These are phyloP conservation scores for Drosophila punjabiensis DNA, from an alignment of 1,140 invertebrate genomes.

Conservation along the genomic window DNA sequence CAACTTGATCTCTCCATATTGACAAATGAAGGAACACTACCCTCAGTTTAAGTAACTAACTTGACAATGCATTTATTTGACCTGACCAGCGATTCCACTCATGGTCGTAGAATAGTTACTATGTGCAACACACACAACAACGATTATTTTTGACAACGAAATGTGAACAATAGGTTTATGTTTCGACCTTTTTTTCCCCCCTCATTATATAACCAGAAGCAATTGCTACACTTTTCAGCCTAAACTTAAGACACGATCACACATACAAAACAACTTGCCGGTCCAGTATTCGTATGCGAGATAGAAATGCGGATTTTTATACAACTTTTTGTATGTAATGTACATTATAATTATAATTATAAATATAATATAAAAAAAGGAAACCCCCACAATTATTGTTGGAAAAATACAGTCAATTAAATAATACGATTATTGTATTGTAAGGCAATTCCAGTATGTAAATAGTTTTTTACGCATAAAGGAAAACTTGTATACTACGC, in stretches of 20 bases:
- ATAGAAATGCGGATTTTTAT: conserved; percentile 48
- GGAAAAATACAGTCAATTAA: conserved; percentile 69
- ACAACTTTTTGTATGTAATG: conserved; percentile 55
- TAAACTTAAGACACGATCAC: conserved; percentile 50
- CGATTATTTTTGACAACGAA: conserved; percentile 62
- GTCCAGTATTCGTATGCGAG: conserved; percentile 70
- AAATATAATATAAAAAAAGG: conserved; percentile 21
- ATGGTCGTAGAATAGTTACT: conserved; percentile 24
- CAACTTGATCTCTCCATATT: conserved; percentile 56
- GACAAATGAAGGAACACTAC: conserved; percentile 5
- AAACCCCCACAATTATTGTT: conserved; percentile 38
- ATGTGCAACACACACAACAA: not conserved
- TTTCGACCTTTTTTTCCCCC: conserved; percentile 45
- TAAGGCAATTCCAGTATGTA: conserved; percentile 52
- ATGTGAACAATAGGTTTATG: conserved; percentile 32
- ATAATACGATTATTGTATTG: conserved; percentile 41
- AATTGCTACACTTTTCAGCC: conserved; percentile 48
- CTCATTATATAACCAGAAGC: conserved; percentile 23
- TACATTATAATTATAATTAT: conserved; percentile 48
- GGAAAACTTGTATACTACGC: conserved; percentile 62
- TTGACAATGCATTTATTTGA: conserved; percentile 41
- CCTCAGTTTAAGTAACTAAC: conserved; percentile 16
- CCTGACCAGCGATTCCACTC: conserved; percentile 16
- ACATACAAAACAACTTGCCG: conserved; percentile 69
- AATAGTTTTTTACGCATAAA: conserved; percentile 57